phyloP scores from a whole-genome alignment of 2,113 vertebrate genomes.

The Odocoileus hemionus region DNA sequence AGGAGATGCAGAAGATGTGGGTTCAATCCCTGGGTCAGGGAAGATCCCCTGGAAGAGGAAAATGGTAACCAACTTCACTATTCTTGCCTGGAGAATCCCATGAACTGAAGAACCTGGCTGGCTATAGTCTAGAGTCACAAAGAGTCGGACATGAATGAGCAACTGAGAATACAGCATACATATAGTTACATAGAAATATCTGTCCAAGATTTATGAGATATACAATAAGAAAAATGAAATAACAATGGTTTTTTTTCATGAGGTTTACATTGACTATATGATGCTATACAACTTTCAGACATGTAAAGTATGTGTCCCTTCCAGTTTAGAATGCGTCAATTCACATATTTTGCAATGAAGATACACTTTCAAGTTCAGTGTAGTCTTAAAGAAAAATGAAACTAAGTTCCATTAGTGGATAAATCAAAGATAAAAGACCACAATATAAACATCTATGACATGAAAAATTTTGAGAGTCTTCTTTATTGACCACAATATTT shows the following conservation, averaged over 20 bases:
- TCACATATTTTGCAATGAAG: conserved; percentile 26
- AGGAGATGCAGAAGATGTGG: neutral
- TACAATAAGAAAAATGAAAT: neutral
- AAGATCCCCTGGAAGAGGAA: neutral
- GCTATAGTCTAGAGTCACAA: neutral
- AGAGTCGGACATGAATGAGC: neutral
- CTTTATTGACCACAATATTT: conserved; percentile 33
- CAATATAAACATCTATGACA: conserved; percentile 23
- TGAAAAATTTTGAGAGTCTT: neutral
- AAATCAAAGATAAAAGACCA: conserved; percentile 57
- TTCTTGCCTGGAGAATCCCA: neutral
- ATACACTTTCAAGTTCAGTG: conserved; percentile 48
- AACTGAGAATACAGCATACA: neutral
- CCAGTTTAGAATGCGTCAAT: neutral
- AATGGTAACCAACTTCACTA: neutral
- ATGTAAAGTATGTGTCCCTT: neutral
- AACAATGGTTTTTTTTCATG: neutral
- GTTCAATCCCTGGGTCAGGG: neutral
- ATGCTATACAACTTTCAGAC: neutral
- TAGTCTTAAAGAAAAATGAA: conserved; percentile 52
- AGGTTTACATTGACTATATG: neutral
- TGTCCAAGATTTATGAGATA: neutral
- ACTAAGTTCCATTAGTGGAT: conserved; percentile 17
- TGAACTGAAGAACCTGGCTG: neutral
- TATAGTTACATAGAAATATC: neutral